A percentile compares a stretch with the other conserved stretches of the same genome.
Evolutionary conservation across 2,113 vertebrate species (phyloP).

Genomic region (Microtus montanus): DNA sequence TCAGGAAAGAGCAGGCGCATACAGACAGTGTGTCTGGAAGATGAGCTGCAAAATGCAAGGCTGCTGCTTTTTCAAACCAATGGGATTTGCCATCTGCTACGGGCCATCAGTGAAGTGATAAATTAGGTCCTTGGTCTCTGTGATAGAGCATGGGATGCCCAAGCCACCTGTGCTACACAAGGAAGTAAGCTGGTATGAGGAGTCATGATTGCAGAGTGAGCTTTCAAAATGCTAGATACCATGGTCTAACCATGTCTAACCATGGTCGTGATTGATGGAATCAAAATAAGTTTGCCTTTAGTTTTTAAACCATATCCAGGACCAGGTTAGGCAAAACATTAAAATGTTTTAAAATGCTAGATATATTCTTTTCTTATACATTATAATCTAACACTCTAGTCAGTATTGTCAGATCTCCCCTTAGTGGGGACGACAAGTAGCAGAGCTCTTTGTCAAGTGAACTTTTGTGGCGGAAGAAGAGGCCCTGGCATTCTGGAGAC

Average conservation of each 20-base stretch:
- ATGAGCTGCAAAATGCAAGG: not conserved
- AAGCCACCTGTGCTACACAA: slow-evolving; percentile 94
- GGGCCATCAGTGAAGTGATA: not conserved
- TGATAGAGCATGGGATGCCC: slow-evolving; percentile 83
- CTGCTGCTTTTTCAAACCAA: not conserved
- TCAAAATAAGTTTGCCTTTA: slow-evolving; percentile 88
- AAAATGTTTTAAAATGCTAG: slow-evolving; percentile 20
- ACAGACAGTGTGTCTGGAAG: not conserved
- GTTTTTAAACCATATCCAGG: slow-evolving; percentile 88
- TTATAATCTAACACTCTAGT: no score
- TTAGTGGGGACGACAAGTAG: not conserved
- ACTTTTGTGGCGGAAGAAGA: no score
- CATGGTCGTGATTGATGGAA: slow-evolving; percentile 47
- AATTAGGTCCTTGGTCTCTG: slow-evolving; percentile 51
- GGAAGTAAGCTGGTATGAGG: slow-evolving; percentile 93
- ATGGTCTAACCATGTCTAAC: slow-evolving; percentile 77
- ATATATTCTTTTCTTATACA: no score
- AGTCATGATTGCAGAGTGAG: slow-evolving; percentile 94
- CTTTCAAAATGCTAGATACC: slow-evolving; percentile 90
- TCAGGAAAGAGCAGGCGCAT: not conserved
- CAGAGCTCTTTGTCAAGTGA: slow-evolving; percentile 13
- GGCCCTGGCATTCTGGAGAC: not conserved
- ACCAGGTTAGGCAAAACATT: slow-evolving; percentile 88
- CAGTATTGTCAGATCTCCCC: not conserved
- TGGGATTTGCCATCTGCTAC: not conserved